Evolutionary conservation across 2,888 invertebrate genomes (phyloP).

Genomic region (Dyspetes luteomarginatus): DNA sequence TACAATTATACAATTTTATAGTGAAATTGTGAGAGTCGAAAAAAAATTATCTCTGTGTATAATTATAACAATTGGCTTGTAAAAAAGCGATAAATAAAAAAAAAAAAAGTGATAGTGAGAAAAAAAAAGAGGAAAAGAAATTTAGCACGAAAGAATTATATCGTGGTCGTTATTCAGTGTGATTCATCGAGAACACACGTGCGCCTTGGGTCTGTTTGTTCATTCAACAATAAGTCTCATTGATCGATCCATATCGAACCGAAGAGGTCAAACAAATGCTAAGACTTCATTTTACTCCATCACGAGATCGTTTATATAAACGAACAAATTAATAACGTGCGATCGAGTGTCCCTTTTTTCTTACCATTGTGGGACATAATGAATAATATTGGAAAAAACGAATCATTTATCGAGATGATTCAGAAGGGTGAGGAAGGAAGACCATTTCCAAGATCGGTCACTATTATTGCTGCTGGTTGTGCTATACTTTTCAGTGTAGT

Average conservation of each 20-base stretch:
- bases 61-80: slow-evolving; percentile 23
- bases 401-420: slow-evolving; percentile 64
- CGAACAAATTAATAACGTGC: slow-evolving; percentile 30
- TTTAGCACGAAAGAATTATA: slow-evolving; percentile 35
- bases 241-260: slow-evolving; percentile 53
- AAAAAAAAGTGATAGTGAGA: neutral
- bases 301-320: neutral
- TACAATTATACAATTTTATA: neutral
- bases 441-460: slow-evolving; percentile 89
- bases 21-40: neutral
- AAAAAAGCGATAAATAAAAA: neutral
- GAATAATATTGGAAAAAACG: slow-evolving; percentile 67
- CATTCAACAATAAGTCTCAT: slow-evolving; percentile 64
- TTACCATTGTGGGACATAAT: slow-evolving; percentile 55
- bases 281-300: neutral
- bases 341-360: slow-evolving; percentile 44
- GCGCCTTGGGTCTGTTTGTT: slow-evolving; percentile 56
- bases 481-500: slow-evolving; percentile 91
- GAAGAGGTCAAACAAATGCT: slow-evolving; percentile 34
- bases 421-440: slow-evolving; percentile 55
- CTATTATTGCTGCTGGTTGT: slow-evolving; percentile 90
- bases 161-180: slow-evolving; percentile 44
- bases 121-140: slow-evolving; percentile 31
- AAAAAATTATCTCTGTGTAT: neutral
- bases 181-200: slow-evolving; percentile 61